These are phyloP conservation scores for Pygmarrhopalites habei DNA, from an alignment of 1,140 invertebrate genomes.

Conservation along the genomic window DNA sequence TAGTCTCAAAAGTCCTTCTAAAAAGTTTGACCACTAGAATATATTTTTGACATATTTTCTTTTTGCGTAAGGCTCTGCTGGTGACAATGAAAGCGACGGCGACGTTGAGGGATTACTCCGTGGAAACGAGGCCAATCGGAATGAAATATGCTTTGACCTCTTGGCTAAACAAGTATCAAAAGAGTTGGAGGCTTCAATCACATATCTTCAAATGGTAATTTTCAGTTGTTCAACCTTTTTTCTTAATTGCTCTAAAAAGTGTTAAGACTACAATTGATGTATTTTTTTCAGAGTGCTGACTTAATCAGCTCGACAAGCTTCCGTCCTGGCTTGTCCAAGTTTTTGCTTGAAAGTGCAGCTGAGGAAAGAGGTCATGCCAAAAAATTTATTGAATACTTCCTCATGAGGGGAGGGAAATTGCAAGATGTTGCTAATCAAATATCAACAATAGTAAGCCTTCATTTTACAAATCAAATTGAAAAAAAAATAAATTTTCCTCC, in stretches of 20 bases:
- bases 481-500: too few species aligned
- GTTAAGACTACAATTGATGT: too few species aligned
- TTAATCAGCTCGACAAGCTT: conserved; percentile 71
- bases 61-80: neutral
- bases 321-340: conserved; percentile 78
- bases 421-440: too few species aligned
- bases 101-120: neutral
- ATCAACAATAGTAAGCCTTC: too few species aligned
- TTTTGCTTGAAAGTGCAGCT: conserved; percentile 73
- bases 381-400: conserved; percentile 80
- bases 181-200: conserved; percentile 68
- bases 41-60: too few species aligned
- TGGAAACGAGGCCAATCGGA: conserved; percentile 52
- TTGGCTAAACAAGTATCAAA: conserved; percentile 64
- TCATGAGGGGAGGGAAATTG: conserved; percentile 75
- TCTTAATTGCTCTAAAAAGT: too few species aligned
- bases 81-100: too few species aligned
- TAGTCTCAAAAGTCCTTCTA: too few species aligned
- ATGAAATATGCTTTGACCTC: conserved; percentile 52
- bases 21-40: too few species aligned
- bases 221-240: conserved; percentile 20
- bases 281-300: conserved; percentile 58
- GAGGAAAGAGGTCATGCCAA: conserved; percentile 87
- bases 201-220: conserved; percentile 71
- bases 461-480: too few species aligned